Percentiles rank a stretch among this genome's conserved stretches.
phyloP scores from a whole-genome alignment of 2,797 vertebrate species.

The Limosa lapponica region DNA sequence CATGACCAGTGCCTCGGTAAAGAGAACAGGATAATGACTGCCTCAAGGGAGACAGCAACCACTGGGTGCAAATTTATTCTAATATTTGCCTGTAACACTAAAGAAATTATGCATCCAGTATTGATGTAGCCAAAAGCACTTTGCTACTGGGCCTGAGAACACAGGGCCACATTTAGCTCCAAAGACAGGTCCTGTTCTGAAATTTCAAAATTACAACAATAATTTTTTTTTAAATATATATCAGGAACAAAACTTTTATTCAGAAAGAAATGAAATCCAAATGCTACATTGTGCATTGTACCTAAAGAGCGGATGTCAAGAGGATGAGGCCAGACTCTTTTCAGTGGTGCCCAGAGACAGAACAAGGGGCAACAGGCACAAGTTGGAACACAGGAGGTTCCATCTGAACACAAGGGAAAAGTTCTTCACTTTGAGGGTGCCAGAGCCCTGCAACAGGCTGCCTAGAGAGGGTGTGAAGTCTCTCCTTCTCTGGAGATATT shows the following conservation, averaged over 20 bases:
- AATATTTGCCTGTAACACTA: not conserved
- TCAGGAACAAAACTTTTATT: not conserved
- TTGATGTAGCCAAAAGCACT: not conserved
- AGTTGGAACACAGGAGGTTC: not conserved
- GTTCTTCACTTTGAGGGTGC: not conserved
- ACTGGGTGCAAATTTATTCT: not conserved
- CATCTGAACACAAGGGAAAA: not conserved
- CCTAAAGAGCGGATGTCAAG: not conserved
- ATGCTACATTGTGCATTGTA: not conserved
- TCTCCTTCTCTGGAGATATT: not conserved
- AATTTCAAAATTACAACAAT: not conserved
- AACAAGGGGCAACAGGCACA: not conserved
- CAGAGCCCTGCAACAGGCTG: not conserved
- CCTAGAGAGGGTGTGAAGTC: not conserved
- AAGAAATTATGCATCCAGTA: not conserved
- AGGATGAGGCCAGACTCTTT: not conserved
- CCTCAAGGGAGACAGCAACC: not conserved
- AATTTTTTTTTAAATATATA: too few relatives aligned
- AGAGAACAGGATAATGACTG: not conserved
- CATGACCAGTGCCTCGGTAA: not conserved
- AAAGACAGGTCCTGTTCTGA: not conserved
- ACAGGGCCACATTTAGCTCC: not conserved
- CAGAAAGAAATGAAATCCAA: not conserved
- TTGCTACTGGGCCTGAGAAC: not conserved
- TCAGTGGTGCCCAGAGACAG: not conserved